Conservation (phyloP, 1,140 invertebrate genomes). For the Cydia amplana region DNA sequence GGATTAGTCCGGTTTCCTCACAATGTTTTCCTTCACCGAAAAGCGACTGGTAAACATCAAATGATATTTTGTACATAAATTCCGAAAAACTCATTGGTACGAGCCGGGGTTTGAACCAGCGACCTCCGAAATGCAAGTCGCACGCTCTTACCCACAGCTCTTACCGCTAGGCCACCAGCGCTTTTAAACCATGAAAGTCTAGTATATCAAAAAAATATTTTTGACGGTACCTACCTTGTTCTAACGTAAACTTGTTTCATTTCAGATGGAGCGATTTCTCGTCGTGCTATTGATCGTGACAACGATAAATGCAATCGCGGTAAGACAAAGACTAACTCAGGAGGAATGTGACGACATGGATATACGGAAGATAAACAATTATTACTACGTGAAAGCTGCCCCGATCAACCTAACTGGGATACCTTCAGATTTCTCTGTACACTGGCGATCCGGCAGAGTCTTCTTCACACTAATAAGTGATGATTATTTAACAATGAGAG, state of each 20-base stretch:
- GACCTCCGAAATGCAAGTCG: too few relatives aligned
- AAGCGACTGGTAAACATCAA: too few relatives aligned
- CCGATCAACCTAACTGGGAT: conserved; percentile 55
- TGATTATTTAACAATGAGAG: conserved; percentile 66
- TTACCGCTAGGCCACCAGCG: too few relatives aligned
- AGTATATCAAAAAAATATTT: too few relatives aligned
- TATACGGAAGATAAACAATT: conserved; percentile 42
- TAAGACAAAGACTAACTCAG: conserved; percentile 50
- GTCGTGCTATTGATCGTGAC: conserved; percentile 42
- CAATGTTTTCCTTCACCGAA: too few relatives aligned
- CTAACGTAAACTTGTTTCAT: conserved; percentile 33
- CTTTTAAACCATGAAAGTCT: too few relatives aligned
- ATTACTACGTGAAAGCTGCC: conserved; percentile 58
- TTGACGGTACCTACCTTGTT: too few relatives aligned
- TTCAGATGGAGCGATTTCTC: conserved; percentile 56
- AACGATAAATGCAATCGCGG: conserved; percentile 51
- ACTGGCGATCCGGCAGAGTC: conserved; percentile 68
- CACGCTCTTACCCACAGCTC: too few relatives aligned
- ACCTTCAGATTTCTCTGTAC: conserved; percentile 68
- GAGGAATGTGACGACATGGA: conserved; percentile 43
- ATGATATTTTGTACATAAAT: too few relatives aligned
- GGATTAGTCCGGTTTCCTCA: too few relatives aligned
- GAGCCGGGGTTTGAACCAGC: too few relatives aligned
- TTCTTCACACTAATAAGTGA: conserved; percentile 69
- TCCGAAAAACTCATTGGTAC: too few relatives aligned